Base-by-base conservation (phyloP, 2,888 invertebrate species). In the Yponomeuta cagnagella region DNA sequence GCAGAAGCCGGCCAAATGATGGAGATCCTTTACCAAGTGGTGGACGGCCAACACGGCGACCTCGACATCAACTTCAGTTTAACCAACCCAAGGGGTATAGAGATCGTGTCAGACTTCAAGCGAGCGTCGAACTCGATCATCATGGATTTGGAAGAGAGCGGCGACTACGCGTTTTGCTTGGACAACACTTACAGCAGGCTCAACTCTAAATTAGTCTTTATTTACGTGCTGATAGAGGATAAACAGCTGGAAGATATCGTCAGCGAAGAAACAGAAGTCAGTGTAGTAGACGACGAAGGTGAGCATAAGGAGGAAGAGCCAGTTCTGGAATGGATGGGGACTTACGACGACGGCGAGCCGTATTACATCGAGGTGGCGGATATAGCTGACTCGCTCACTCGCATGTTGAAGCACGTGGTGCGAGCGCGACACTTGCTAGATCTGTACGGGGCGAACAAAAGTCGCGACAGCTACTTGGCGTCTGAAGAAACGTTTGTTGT, bases 1-100 rank as follows among this genome's bases (percentile, higher is more conserved):
- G 90, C 82, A 0, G 82, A 81, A 74, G 77, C 80, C 10, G 89
- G 89, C 1, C 88, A 90, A 73, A 79, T 80, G 70, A 77, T 92
- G 82, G 90, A 92, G 74, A 81, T 85, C 1, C 87, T 82, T 74
- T 92, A 91, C 74, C 88, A 95, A 90, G 90, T 92, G 2, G 94
- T 97, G 73, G 96, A 97, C 85, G 97, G 97, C 2, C 97, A 96
- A 23, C 95, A 96, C 77, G 96, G 97, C 6, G 96, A 97, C 78
- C 89, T 97, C 77, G 97, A 97, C 80, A 96, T 98, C 72, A 95
- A 95, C 71, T 96, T 97, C 79, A 94, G 94, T 75, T 82, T 97
- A 6, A 86, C 93, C 2, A 95, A 95, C 75, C 96, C 96, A 0
- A 89, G 86, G 9, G 95, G 94, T 0, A 80, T 91, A 64, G 92